These are phyloP conservation scores for Dermatophagoides farinae DNA, from an alignment of 1,140 invertebrate genomes.

Conservation along the genomic window DNA sequence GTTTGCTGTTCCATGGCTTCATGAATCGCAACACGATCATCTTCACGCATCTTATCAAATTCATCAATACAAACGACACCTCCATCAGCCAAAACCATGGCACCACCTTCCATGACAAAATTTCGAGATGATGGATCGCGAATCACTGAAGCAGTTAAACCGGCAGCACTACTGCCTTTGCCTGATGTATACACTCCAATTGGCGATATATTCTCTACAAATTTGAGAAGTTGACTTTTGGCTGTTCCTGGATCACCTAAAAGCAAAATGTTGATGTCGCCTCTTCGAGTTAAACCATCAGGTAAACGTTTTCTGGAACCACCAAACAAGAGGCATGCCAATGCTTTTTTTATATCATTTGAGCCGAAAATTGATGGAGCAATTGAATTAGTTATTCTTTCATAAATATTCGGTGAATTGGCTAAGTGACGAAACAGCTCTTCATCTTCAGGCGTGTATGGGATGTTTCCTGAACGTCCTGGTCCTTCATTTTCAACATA, in stretches of 20 bases:
- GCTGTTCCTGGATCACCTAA: conserved; percentile 97
- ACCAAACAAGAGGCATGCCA: conserved; percentile 85
- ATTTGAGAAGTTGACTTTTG: conserved; percentile 92
- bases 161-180: conserved; percentile 95
- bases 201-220: conserved; percentile 85
- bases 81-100: conserved; percentile 97
- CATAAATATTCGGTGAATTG: conserved; percentile 62
- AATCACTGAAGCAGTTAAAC: conserved; percentile 90
- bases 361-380: conserved; percentile 94
- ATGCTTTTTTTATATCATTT: conserved; percentile 87
- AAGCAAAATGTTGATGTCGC: conserved; percentile 88
- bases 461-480: conserved; percentile 35
- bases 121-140: conserved; percentile 82
- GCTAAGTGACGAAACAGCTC: conserved; percentile 71
- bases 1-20: conserved; percentile 99
- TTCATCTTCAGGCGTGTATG: conserved; percentile 64
- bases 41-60: conserved; percentile 99
- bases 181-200: conserved; percentile 95
- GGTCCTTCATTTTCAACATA: conserved; percentile 59
- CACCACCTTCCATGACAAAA: conserved; percentile 98
- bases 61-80: conserved; percentile 99
- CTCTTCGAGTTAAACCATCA: conserved; percentile 79
- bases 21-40: conserved; percentile 96
- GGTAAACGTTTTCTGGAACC: conserved; percentile 53
- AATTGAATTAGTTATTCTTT: conserved; percentile 69